phyloP scores from a whole-genome alignment of 1,140 invertebrate genomes.

The Eurosta solidaginis region DNA sequence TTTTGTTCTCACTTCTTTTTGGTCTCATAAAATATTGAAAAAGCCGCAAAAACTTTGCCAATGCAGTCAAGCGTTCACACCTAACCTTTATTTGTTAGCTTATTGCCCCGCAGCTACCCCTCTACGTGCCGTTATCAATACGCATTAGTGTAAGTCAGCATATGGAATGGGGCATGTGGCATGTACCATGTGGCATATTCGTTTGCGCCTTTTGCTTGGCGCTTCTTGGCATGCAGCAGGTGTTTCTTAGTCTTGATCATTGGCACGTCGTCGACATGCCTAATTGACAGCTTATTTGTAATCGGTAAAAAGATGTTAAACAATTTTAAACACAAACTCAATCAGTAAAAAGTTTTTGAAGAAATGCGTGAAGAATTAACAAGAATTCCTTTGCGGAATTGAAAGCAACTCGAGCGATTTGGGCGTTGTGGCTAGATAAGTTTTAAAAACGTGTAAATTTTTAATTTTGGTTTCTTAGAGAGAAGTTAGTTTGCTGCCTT shows the following conservation, averaged over 20 bases:
- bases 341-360: neutral
- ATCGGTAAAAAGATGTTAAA: constrained; percentile 24
- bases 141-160: constrained; percentile 35
- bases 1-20: neutral
- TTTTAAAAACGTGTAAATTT: too few species aligned
- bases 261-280: constrained; percentile 23
- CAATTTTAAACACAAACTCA: constrained; percentile 17
- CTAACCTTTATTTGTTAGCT: too few species aligned
- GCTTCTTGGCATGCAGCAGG: constrained; percentile 4
- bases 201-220: neutral
- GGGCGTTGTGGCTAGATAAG: too few species aligned
- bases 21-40: constrained; percentile 60
- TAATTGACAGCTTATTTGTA: constrained; percentile 29
- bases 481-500: too few species aligned
- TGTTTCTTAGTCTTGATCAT: neutral
- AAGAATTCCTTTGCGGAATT: neutral
- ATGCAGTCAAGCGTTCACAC: neutral
- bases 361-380: constrained; percentile 11
- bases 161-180: neutral
- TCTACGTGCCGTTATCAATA: neutral
- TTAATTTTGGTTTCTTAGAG: too few species aligned
- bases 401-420: too few species aligned
- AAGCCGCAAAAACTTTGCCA: constrained; percentile 51
- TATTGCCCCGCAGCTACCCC: neutral
- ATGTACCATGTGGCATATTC: neutral